Base-by-base conservation (phyloP, 2,888 invertebrate species). In the Thelaira solivaga region DNA sequence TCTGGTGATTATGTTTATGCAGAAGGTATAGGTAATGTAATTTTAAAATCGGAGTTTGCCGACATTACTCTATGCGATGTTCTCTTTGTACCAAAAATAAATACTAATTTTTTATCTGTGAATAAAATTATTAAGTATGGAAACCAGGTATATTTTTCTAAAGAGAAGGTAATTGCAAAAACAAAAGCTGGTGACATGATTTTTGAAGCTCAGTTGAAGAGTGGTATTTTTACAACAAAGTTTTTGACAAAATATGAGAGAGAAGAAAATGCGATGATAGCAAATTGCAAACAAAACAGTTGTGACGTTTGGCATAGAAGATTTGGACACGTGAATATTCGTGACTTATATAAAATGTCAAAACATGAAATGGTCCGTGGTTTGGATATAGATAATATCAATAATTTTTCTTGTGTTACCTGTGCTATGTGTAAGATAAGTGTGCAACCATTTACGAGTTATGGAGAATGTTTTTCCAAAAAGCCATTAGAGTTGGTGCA, bases 21-120 rank as follows among this genome's bases (percentile, higher is more conserved):
- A 26, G 59, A 69, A 62, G 62, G 55, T 18, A 61, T 75, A 45
- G 75, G 55, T 53, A 61, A 75, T 68, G 53, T 67, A 43, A 74
- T 16, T 26, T 16, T 55, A 20, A 67, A 51, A 39, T 68, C 61
- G 59, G 67, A 20, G 22, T 61, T 41, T 47, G 29, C 68, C 68
- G 45, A 57, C 64, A 59, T 76, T 24, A 49, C 62, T 2, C 51
- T 76, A 61, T 47, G 41, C 55, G 59, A 69, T 45, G 65, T 43
- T 55, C 65, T 53, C 22, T 55, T 49, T 36, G 74, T 74, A 29
- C 61, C 61, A n/a, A 41, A 75, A 20, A 62, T 68, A 29, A 75
- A 62, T 49, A 59, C 65, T 11, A 76, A 64, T 36, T 76, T 64
- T 69, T 68, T 64, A 43, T 62, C 62, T 2, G 68, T 75, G 13